These are phyloP conservation scores for Rhimphoctona megacephalus DNA, from an alignment of 2,888 invertebrate genomes.

Conservation along the genomic window DNA sequence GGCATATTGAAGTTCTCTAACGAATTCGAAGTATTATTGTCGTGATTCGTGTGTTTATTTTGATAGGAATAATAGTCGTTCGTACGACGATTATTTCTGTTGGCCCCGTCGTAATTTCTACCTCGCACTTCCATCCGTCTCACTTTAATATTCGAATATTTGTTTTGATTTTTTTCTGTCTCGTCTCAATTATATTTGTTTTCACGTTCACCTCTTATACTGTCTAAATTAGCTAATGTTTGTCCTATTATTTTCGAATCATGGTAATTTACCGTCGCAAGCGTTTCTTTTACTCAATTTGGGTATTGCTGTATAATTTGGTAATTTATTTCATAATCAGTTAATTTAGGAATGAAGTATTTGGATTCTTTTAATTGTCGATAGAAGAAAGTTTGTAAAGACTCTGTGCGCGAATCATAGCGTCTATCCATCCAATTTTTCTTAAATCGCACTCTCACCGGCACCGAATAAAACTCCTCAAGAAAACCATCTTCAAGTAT, in stretches of 20 bases:
- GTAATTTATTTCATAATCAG: slow-evolving; percentile 28
- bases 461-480: slow-evolving; percentile 42
- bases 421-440: slow-evolving; percentile 38
- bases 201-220: slow-evolving; percentile 11
- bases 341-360: slow-evolving; percentile 24
- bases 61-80: not conserved
- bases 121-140: not conserved
- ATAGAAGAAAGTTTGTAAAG: slow-evolving; percentile 39
- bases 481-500: slow-evolving; percentile 28
- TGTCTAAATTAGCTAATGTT: slow-evolving; percentile 37
- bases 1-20: not conserved
- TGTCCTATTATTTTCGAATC: slow-evolving; percentile 14
- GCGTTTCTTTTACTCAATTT: slow-evolving; percentile 10
- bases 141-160: not conserved
- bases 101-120: not conserved
- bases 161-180: not conserved
- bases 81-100: not conserved
- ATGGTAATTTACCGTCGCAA: not conserved
- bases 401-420: slow-evolving; percentile 2
- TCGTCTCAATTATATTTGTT: not conserved
- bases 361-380: slow-evolving; percentile 49
- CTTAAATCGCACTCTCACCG: slow-evolving; percentile 43
- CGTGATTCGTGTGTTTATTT: not conserved
- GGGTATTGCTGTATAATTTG: slow-evolving; percentile 29
- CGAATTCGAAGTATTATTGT: not conserved